Evolutionary conservation across 1,140 invertebrate species (phyloP), one percentile per base, ranked within the genome.

Genomic region (Pseudomyrmex flavicornis): DNA sequence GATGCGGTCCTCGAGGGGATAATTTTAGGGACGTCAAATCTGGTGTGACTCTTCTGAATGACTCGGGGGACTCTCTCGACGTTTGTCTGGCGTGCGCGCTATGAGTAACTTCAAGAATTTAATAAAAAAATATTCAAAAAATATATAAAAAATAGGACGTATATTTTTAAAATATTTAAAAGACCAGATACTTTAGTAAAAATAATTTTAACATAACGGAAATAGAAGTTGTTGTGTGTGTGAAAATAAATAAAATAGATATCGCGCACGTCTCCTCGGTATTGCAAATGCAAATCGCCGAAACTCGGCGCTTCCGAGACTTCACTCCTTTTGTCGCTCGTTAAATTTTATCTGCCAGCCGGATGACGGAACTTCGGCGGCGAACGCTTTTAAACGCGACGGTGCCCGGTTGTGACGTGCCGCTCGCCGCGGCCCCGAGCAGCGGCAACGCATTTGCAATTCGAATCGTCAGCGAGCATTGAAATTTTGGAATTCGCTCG

Each of bases 401-500:
- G 84, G 26, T 62, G 79, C 10, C 12, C 35, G 70, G 35, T 35
- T 35, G 35, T 72, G 65, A 76, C 62, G 62, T 26, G 62, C 35
- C 35, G 35, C 35, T 7, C 35, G 48, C 17, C 52, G 62, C 52
- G 62, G 87, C 76, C 82, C 26, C 66, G 54, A 66, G 74, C 75
- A 50, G 50, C 52, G 48, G 35, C 35, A 5, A 5, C 63, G 75
- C 69, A 92, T 92, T 91, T 92, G 90, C 92, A 92, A 92, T 92
- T 91, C 91, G 91, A 89, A 92, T 92, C 35, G 86, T 70, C 89
- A 88, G 91, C 91, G 74, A 77, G 91, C 87, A 91, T 88, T 90
- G 90, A 90, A 91, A 90, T 92, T 92, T 92, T 88, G 86, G 87
- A 86, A 90, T 88, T 63, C 73, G 76, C 70, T 89, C 83, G 75